phyloP scores from a whole-genome alignment of 2,888 invertebrate species.

The Protodeltote pygarga region DNA sequence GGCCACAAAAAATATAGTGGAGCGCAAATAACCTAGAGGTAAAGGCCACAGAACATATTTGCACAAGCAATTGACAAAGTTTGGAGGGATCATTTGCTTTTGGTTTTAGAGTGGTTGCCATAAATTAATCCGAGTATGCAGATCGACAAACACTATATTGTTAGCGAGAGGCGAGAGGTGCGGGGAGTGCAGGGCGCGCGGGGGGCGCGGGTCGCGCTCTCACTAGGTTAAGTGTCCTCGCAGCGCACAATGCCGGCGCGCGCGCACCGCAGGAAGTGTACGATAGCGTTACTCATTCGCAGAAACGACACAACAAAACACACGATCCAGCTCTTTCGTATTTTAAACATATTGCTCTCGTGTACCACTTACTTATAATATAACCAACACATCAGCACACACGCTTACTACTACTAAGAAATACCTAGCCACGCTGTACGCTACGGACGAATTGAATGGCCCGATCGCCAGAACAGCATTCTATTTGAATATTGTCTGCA shows the following conservation, averaged over 20 bases:
- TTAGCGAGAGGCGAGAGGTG: conserved; percentile 15
- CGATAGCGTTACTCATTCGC: conserved; percentile 59
- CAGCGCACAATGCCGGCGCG: conserved; percentile 34
- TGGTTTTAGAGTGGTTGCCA: conserved; percentile 64
- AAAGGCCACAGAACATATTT: conserved; percentile 31
- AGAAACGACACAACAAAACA: conserved; percentile 54
- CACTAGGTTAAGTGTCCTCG: conserved; percentile 54
- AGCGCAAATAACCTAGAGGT: conserved; percentile 34
- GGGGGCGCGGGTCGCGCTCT: conserved; percentile 13
- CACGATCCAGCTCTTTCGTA: conserved; percentile 34
- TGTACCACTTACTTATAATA: background rate
- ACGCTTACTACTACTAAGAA: too few relatives aligned
- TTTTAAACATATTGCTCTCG: conserved; percentile 11
- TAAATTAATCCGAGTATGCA: conserved; percentile 64
- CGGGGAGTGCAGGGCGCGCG: background rate
- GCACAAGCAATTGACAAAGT: conserved; percentile 60
- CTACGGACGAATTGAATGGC: too few relatives aligned
- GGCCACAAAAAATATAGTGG: conserved; percentile 38
- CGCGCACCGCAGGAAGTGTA: conserved; percentile 42
- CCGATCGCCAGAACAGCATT: too few relatives aligned
- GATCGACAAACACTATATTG: conserved; percentile 55
- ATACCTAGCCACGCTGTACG: too few relatives aligned
- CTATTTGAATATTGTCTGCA: too few relatives aligned
- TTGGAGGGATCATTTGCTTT: conserved; percentile 62
- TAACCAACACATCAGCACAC: too few relatives aligned